Conservation (phyloP, 2,113 vertebrate genomes). For the Otis tarda region DNA sequence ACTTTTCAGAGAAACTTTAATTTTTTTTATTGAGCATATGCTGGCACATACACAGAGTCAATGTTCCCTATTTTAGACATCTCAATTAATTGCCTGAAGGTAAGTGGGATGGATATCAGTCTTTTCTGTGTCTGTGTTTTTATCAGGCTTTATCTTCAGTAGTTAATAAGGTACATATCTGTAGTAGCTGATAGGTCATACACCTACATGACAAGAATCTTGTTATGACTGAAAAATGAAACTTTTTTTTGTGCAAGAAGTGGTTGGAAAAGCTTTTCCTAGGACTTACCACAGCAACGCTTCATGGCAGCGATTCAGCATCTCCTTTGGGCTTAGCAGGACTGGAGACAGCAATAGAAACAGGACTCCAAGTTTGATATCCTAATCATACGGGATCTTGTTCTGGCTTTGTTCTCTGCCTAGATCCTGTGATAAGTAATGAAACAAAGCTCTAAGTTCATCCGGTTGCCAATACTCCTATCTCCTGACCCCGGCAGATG, state of each 20-base stretch:
- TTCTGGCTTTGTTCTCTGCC: neutral
- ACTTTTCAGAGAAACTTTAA: neutral
- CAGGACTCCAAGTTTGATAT: neutral
- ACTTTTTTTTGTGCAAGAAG: neutral
- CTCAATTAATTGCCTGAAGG: neutral
- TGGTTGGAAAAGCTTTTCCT: neutral
- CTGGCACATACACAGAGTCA: neutral
- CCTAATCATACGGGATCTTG: neutral
- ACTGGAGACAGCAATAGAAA: neutral
- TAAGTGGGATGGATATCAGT: neutral
- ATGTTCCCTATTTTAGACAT: neutral
- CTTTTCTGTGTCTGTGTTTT: neutral
- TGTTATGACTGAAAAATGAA: neutral
- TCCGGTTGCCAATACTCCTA: rapidly evolving
- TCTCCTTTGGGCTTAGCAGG: neutral
- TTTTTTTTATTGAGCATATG: neutral
- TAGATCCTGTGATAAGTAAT: neutral
- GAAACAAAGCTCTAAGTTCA: neutral
- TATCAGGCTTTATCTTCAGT: neutral
- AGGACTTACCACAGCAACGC: neutral
- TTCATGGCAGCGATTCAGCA: neutral
- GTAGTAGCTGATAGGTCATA: neutral
- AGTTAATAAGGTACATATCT: neutral
- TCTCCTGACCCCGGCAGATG: neutral
- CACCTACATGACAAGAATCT: neutral